Percentiles rank a stretch among this genome's conserved stretches.
phyloP scores from a whole-genome alignment of 2,888 invertebrate genomes.

The Drosophila formosana region DNA sequence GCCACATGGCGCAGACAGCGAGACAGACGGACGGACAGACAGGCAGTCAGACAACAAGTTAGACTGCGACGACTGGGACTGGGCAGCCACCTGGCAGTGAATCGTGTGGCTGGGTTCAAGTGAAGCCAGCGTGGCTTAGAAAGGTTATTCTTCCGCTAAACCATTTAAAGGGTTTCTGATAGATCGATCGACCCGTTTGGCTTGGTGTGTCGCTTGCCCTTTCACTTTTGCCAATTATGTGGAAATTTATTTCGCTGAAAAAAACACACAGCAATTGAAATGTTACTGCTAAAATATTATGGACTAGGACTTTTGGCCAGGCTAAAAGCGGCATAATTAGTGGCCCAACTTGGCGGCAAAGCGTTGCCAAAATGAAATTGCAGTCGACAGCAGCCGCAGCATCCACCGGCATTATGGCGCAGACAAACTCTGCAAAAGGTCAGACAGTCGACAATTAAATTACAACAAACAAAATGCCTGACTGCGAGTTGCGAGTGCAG shows the following conservation, averaged over 20 bases:
- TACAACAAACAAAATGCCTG: slow-evolving; percentile 61
- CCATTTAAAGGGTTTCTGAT: slow-evolving; percentile 70
- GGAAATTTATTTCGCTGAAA: slow-evolving; percentile 59
- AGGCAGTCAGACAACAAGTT: slow-evolving; percentile 32
- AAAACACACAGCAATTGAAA: slow-evolving; percentile 70
- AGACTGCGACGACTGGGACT: slow-evolving; percentile 23
- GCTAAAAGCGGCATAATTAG: slow-evolving; percentile 61
- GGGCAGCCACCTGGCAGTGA: slow-evolving; percentile 63
- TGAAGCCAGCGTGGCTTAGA: slow-evolving; percentile 61
- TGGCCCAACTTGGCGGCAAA: slow-evolving; percentile 18
- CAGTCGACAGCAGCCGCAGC: slow-evolving; percentile 35
- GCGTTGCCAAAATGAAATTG: slow-evolving; percentile 53
- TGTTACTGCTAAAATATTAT: slow-evolving; percentile 74
- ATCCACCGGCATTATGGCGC: not conserved
- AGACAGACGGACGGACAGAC: slow-evolving; percentile 17
- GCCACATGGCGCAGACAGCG: slow-evolving; percentile 64
- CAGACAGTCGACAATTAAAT: slow-evolving; percentile 76
- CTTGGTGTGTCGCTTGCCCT: slow-evolving; percentile 58
- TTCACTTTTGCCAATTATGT: slow-evolving; percentile 78
- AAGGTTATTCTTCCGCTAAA: slow-evolving; percentile 81
- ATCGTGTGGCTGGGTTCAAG: slow-evolving; percentile 68
- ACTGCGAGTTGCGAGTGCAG: slow-evolving; percentile 11
- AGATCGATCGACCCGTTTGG: slow-evolving; percentile 15
- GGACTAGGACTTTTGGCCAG: slow-evolving; percentile 51
- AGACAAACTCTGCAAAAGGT: slow-evolving; percentile 60